phyloP scores from a whole-genome alignment of 2,113 vertebrate genomes.

The Apaloderma vittatum region DNA sequence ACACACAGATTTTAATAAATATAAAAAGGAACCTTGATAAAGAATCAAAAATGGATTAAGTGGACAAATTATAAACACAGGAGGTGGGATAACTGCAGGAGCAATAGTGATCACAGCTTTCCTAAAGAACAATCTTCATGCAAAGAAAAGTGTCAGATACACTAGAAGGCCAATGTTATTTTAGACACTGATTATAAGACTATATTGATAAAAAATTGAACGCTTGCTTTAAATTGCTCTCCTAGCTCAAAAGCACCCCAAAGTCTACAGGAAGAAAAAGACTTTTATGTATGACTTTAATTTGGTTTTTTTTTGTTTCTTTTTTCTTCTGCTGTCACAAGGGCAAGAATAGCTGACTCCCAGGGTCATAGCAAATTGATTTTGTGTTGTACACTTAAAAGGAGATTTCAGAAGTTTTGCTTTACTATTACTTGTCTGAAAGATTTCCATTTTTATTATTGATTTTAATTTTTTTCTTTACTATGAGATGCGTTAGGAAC shows the following conservation, averaged over 20 bases:
- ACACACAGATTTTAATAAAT: neutral
- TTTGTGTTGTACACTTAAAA: slow-evolving; percentile 79
- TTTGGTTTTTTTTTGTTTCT: slow-evolving; percentile 68
- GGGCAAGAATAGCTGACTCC: slow-evolving; percentile 68
- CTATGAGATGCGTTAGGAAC: slow-evolving; percentile 39
- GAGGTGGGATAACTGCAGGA: neutral
- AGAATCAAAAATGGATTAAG: neutral
- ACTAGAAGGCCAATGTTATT: slow-evolving; percentile 7
- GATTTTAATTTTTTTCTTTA: slow-evolving; percentile 69
- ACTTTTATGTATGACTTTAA: slow-evolving; percentile 69
- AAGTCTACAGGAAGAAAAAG: slow-evolving; percentile 62
- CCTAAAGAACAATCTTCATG: neutral
- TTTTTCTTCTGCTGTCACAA: slow-evolving; percentile 71
- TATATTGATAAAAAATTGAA: slow-evolving; percentile 53
- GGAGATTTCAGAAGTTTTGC: slow-evolving; percentile 68
- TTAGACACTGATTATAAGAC: slow-evolving; percentile 1
- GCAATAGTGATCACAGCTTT: neutral
- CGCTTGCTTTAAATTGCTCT: slow-evolving; percentile 52
- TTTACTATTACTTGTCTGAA: slow-evolving; percentile 70
- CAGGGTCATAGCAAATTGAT: slow-evolving; percentile 80
- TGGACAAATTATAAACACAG: neutral
- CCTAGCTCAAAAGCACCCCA: slow-evolving; percentile 48
- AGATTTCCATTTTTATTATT: slow-evolving; percentile 77
- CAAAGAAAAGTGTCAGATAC: neutral
- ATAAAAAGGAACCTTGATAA: neutral